These are phyloP conservation scores for Ornithoptera alexandrae DNA, from an alignment of 2,888 invertebrate species.

Conservation along the genomic window DNA sequence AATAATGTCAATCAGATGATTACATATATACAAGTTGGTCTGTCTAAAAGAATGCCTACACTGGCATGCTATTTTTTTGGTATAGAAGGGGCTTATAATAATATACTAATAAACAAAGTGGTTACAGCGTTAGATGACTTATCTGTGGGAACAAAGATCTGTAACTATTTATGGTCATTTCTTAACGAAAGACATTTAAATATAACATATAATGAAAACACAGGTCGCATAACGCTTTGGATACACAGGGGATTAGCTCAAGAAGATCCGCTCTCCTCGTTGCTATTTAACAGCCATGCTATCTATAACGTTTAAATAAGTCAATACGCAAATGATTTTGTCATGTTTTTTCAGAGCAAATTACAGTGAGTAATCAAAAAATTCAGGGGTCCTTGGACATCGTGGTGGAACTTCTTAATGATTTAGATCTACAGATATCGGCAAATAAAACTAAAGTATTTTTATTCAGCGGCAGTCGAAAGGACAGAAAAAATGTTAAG, in stretches of 20 bases:
- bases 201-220: background rate
- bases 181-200: background rate
- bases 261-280: background rate
- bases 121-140: background rate
- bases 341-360: background rate
- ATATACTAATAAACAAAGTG: background rate
- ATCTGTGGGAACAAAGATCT: background rate
- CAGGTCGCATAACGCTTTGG: background rate
- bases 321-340: background rate
- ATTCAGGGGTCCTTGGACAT: no score
- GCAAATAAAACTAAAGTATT: no score
- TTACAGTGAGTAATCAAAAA: no score
- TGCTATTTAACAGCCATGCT: background rate
- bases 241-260: background rate
- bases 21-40: background rate
- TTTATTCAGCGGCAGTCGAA: no score
- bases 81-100: background rate
- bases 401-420: no score
- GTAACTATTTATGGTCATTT: background rate
- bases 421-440: no score
- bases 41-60: background rate
- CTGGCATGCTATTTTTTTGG: background rate
- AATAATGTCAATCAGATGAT: background rate
- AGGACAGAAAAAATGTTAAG: no score
- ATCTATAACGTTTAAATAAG: background rate